Evolutionary conservation across 1,140 invertebrate species (phyloP).

Genomic region (Cydia pomonella): DNA sequence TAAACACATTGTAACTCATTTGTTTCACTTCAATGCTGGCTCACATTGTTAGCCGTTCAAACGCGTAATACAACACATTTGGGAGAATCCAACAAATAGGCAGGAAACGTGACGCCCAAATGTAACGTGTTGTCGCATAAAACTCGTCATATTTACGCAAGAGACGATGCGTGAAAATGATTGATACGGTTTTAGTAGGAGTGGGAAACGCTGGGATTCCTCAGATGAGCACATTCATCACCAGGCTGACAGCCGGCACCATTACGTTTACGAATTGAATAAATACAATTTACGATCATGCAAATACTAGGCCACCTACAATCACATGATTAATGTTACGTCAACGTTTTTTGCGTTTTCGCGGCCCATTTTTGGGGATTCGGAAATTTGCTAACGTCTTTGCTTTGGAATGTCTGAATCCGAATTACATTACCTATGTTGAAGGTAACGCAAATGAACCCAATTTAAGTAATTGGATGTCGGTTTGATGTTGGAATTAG

Average conservation of each 20-base stretch:
- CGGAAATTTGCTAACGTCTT: neutral
- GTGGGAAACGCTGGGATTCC: constrained; percentile 40
- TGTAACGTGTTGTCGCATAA: constrained; percentile 45
- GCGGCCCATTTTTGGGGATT: constrained; percentile 21
- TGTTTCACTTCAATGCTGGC: constrained; percentile 15
- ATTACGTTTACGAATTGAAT: constrained; percentile 20
- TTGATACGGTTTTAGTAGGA: constrained; percentile 52
- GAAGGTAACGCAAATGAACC: neutral
- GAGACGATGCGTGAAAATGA: constrained; percentile 56
- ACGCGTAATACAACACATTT: constrained; percentile 2
- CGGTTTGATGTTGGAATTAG: neutral
- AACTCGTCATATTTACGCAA: constrained; percentile 50
- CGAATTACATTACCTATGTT: constrained; percentile 1
- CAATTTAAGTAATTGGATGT: constrained; percentile 29
- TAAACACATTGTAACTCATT: constrained; percentile 26
- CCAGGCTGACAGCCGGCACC: constrained; percentile 30
- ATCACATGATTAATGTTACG: constrained; percentile 23
- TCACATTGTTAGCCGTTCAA: constrained; percentile 27
- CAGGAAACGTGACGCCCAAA: constrained; percentile 27
- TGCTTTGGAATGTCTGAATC: constrained; percentile 6
- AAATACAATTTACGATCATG: constrained; percentile 31
- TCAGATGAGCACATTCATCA: constrained; percentile 57
- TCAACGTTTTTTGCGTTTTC: neutral
- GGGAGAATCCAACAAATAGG: constrained; percentile 17
- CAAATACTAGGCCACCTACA: constrained; percentile 19